These are phyloP conservation scores for Trachelus tabidus DNA, from an alignment of 2,888 invertebrate species.

Conservation along the genomic window DNA sequence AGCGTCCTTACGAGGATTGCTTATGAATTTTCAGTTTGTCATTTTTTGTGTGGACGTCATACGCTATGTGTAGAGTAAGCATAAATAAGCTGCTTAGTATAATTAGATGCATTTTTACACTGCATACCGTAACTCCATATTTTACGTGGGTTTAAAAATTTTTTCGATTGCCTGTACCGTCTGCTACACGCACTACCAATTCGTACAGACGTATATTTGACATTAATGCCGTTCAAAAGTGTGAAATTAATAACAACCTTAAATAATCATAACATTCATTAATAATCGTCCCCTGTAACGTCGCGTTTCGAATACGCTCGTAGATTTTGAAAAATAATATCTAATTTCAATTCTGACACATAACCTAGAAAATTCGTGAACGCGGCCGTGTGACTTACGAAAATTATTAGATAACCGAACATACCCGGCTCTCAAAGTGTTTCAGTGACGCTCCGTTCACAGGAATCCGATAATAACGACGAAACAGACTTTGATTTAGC, in stretches of 20 bases:
- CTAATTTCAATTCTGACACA: background rate
- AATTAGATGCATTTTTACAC: background rate
- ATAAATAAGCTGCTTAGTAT: background rate
- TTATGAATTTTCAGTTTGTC: background rate
- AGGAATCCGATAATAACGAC: background rate
- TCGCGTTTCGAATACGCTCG: background rate
- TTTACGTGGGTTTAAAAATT: background rate
- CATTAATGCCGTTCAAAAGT: background rate
- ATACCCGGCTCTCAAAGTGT: background rate
- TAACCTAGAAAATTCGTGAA: background rate
- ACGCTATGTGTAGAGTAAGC: background rate
- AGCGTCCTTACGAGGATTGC: background rate
- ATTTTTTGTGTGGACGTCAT: background rate
- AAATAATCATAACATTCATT: background rate
- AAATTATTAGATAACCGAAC: background rate
- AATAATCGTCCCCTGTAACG: background rate
- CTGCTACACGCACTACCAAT: background rate
- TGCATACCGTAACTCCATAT: background rate
- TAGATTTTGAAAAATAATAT: background rate
- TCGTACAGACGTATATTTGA: background rate
- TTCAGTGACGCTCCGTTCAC: background rate
- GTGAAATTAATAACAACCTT: too few relatives aligned
- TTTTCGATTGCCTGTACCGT: background rate
- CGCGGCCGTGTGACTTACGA: background rate
- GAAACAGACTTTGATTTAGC: background rate